phyloP scores from a whole-genome alignment of 2,113 vertebrate species.

The Peromyscus polionotus region DNA sequence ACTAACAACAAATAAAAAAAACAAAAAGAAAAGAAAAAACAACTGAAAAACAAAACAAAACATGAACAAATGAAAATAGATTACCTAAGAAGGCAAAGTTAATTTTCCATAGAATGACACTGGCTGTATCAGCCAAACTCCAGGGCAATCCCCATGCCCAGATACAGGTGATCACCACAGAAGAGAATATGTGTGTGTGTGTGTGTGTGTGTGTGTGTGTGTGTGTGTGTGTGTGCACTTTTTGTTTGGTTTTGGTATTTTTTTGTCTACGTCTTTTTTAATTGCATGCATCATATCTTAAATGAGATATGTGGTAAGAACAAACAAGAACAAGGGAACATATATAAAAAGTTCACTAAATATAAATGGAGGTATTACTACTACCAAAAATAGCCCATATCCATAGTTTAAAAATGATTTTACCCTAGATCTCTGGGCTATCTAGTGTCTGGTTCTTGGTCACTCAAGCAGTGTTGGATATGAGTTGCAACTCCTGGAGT shows the following conservation, averaged over 20 bases:
- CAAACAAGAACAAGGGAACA: background rate
- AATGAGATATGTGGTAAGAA: background rate
- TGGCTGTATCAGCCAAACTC: too few relatives aligned
- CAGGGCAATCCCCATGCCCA: too few relatives aligned
- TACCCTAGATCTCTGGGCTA: background rate
- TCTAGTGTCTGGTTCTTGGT: background rate
- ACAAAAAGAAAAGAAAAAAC: too few relatives aligned
- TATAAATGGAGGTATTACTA: background rate
- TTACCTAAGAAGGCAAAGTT: too few relatives aligned
- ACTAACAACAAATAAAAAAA: too few relatives aligned
- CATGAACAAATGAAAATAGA: too few relatives aligned
- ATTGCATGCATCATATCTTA: background rate
- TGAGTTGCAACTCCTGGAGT: background rate
- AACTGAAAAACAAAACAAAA: too few relatives aligned
- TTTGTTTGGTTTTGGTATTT: background rate
- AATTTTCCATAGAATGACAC: too few relatives aligned
- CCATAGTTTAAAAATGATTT: background rate
- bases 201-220: too few relatives aligned
- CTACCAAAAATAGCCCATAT: background rate
- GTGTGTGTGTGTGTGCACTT: too few relatives aligned
- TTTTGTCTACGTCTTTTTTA: background rate
- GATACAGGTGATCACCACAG: too few relatives aligned
- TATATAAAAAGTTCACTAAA: background rate
- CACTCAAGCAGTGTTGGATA: background rate
- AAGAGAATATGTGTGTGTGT: too few relatives aligned